Conservation (phyloP, 2,888 invertebrate species). For the Epistrophella euchroma region DNA sequence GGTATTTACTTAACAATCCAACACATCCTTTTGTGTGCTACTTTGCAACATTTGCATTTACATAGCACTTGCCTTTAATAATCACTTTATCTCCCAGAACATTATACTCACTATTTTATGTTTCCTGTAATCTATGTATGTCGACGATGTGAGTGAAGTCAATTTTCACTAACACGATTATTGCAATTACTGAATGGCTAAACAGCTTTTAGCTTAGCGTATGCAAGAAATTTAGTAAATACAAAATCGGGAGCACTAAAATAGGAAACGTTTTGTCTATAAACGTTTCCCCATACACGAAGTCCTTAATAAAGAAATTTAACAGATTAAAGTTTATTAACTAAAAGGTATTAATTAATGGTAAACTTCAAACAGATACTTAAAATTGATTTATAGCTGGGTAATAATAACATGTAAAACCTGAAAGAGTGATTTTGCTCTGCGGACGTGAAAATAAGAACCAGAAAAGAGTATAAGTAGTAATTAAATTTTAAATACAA, state of each 20-base stretch:
- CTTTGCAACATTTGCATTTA: background rate
- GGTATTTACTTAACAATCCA: background rate
- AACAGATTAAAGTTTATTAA: slow-evolving; percentile 15
- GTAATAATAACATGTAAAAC: slow-evolving; percentile 3
- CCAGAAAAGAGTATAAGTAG: background rate
- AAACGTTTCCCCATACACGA: background rate
- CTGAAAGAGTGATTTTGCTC: background rate
- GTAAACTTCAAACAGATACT: slow-evolving; percentile 20
- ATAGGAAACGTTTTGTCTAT: background rate
- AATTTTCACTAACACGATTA: slow-evolving; percentile 11
- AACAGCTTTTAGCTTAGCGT: background rate
- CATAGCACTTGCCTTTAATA: background rate
- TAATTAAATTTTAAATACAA: background rate
- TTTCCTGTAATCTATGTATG: slow-evolving; percentile 9
- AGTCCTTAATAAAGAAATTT: slow-evolving; percentile 21
- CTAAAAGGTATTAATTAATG: slow-evolving; percentile 12
- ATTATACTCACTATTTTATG: slow-evolving; percentile 1
- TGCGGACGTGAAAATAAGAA: background rate
- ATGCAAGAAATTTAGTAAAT: background rate
- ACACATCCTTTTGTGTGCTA: slow-evolving; percentile 1
- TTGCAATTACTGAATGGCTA: background rate
- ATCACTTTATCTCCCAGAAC: background rate
- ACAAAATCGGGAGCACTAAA: background rate
- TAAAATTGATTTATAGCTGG: slow-evolving; percentile 7
- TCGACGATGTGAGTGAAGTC: background rate